Base-by-base conservation (phyloP, 2,888 invertebrate genomes). In the Dione juno region DNA sequence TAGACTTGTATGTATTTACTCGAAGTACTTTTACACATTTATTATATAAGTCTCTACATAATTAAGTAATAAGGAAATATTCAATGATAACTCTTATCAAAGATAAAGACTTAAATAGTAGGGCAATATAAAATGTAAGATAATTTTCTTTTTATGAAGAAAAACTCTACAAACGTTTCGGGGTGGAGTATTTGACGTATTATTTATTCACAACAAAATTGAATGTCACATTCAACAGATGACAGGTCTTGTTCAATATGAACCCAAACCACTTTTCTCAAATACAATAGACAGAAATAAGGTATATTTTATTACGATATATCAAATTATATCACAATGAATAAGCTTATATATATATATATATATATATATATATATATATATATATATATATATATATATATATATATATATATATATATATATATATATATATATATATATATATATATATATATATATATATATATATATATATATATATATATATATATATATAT, bases 161-260 rank as follows among this genome's bases (percentile, higher is more conserved):
- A 28, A 58, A 41, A 59, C 43, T 43, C 43, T 59, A 59, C 21
- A 59, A 43, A 8, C 16, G 48, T 35, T 28, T n/a, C 21, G n/a
- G n/a, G 21, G 11, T 59, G 1, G 28, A 41, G 58, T 28, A 21
- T 14, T 28, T 8, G 43, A 43, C 59, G n/a, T 43, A 59, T 14
- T 43, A 59, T 43, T 41, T 59, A 59, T 59, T 59, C 28, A 43
- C 43, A 41, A 59, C 43, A 43, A 59, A 59, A 59, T 59, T 59
- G 59, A 43, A 43, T 59, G 21, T 43, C 43, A 43, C 14, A 59
- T 59, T 28, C 28, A 59, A 59, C n/a, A 43, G 2, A 21, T 43
- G n/a, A 43, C 43, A 28, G n/a, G 35, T 3, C n/a, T 35, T 9
- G 3, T 16, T 41, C 37, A 61, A 61, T 14, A 35, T 35, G n/a